Evolutionary conservation across 2,888 invertebrate species (phyloP), one percentile per base, ranked within the genome.

Genomic region (Dorcus parallelipipedus): DNA sequence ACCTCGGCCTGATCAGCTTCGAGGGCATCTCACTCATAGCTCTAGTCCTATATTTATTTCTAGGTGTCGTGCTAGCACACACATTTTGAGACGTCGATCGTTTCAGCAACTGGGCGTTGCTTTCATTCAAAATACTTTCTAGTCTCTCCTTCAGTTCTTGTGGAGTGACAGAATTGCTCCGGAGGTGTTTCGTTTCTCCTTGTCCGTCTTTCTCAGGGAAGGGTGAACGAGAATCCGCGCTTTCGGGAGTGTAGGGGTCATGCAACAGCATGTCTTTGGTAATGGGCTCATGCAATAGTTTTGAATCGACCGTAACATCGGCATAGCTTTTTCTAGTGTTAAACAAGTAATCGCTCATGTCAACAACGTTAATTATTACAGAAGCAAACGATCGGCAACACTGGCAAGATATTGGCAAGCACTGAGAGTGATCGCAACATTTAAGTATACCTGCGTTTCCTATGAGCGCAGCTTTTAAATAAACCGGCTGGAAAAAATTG

Each of bases 161-260:
- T 0, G 89, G 87, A 0, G 87, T 85, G 0, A 89, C 86, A 49
- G 74, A 71, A 53, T 67, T 68, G 49, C 68, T 60, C 76, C 77
- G 52, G 69, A 73, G 73, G 39, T 72, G 66, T 56, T 76, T 76
- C 49, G 38, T 67, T 40, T 66, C 75, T 1, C 75, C 49, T 50
- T 79, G 64, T 52, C 80, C 78, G 43, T 71, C 68, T 4, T 78
- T 71, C 62, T 81, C 85, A 0, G 83, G 81, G 60, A 82, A 81
- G 0, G 91, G 90, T 47, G 89, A 88, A 68, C 86, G 89, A 20
- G 90, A 90, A 69, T 91, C 91, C 63, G 86, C 82, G 74, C 90
- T 90, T 70, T 91, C 91, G n/a, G 91, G 91, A 0, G 91, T 91
- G 69, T 91, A 91, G 0, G 91, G 91, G 67, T 90, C 90, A 69